Conservation (phyloP, 2,888 invertebrate species). For the Eupithecia pulchellata region DNA sequence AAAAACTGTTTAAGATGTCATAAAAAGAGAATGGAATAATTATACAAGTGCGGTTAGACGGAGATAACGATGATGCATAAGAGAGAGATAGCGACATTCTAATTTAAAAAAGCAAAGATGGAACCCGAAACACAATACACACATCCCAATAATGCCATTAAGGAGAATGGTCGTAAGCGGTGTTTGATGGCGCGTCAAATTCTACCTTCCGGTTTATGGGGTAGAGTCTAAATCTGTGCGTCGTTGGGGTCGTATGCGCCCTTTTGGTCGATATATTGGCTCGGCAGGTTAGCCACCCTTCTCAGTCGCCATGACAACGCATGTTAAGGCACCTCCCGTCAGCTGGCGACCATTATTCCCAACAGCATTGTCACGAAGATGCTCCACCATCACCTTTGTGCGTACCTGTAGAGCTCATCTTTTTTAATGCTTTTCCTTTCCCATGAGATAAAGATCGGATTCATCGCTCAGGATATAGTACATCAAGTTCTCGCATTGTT, state of each 20-base stretch:
- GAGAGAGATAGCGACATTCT: constrained; percentile 75
- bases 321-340: constrained; percentile 82
- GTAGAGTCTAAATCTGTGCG: constrained; percentile 73
- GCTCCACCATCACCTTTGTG: constrained; percentile 66
- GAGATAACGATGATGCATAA: constrained; percentile 49
- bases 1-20: constrained; percentile 80
- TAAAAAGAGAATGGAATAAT: constrained; percentile 81
- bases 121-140: constrained; percentile 83
- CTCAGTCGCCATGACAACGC: constrained; percentile 78
- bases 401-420: constrained; percentile 71
- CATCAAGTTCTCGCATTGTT: constrained; percentile 60
- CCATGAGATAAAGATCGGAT: constrained; percentile 68
- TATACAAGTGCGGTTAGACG: constrained; percentile 74
- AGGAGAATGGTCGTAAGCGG: constrained; percentile 68
- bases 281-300: constrained; percentile 83
- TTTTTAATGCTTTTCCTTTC: constrained; percentile 65
- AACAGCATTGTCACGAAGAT: constrained; percentile 71
- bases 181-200: constrained; percentile 64
- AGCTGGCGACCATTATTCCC: constrained; percentile 83
- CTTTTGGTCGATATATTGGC: constrained; percentile 61
- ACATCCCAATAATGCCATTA: constrained; percentile 72
- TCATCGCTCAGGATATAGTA: constrained; percentile 59
- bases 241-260: constrained; percentile 59
- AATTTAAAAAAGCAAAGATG: constrained; percentile 85
- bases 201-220: constrained; percentile 64